Conservation (phyloP, 2,888 invertebrate species). For the Timandra comae region DNA sequence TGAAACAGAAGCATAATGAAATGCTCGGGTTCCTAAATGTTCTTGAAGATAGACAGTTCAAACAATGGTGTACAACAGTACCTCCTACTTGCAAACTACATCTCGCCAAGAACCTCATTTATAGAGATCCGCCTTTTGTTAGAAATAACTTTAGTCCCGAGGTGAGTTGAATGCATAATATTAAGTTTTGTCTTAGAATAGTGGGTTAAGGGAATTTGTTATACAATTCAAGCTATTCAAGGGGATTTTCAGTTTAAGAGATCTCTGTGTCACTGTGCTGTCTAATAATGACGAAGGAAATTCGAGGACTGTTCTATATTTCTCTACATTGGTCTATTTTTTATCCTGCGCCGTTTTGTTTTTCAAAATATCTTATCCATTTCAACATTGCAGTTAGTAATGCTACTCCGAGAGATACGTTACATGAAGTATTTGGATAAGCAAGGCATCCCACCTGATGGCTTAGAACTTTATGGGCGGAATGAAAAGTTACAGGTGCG, state of each 20-base stretch:
- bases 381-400: conserved; percentile 80
- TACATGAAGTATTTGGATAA: conserved; percentile 83
- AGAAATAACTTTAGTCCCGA: conserved; percentile 82
- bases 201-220: not conserved
- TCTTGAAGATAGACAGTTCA: conserved; percentile 79
- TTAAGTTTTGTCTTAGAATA: not conserved
- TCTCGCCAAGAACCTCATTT: conserved; percentile 78
- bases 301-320: too few relatives aligned
- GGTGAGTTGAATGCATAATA: conserved; percentile 35
- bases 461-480: conserved; percentile 79
- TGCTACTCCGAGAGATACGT: conserved; percentile 87
- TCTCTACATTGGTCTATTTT: too few relatives aligned
- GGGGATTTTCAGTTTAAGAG: not conserved
- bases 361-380: too few relatives aligned
- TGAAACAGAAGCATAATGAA: conserved; percentile 79
- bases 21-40: conserved; percentile 80
- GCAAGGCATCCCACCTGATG: conserved; percentile 79
- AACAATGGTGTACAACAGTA: conserved; percentile 82
- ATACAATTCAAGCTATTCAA: not conserved
- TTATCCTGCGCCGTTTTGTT: too few relatives aligned
- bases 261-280: too few relatives aligned
- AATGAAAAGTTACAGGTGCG: conserved; percentile 81
- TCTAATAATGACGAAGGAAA: too few relatives aligned
- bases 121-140: conserved; percentile 73
- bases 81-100: conserved; percentile 79